Evolutionary conservation across 2,113 vertebrate species (phyloP).

Genomic region (Alosa alosa): DNA sequence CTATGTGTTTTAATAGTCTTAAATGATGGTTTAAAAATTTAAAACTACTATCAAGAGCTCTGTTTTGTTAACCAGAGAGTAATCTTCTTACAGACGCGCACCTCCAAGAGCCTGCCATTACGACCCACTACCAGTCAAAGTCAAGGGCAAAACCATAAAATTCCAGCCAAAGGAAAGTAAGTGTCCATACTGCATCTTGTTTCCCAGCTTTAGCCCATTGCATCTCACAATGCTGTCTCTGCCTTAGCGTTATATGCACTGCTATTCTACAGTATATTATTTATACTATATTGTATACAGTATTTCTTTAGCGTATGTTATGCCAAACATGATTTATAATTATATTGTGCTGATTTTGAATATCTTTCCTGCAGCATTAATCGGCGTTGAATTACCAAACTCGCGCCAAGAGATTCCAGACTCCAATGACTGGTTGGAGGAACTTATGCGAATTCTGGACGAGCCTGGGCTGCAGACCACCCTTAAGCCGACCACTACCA

Average conservation of each 20-base stretch:
- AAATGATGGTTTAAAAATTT: background rate
- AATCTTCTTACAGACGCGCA: slow-evolving; percentile 78
- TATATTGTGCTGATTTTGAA: background rate
- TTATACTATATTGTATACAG: background rate
- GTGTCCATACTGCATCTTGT: slow-evolving; percentile 54
- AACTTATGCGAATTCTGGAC: slow-evolving; percentile 50
- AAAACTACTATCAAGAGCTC: background rate
- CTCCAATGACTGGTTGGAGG: slow-evolving; percentile 60
- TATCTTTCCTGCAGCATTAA: slow-evolving; percentile 68
- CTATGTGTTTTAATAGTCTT: background rate
- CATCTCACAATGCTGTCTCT: too few relatives aligned
- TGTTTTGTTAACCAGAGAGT: background rate
- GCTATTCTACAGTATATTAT: background rate
- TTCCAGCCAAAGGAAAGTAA: slow-evolving; percentile 90
- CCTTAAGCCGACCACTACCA: slow-evolving; percentile 16
- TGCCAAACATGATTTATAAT: slow-evolving; percentile 5
- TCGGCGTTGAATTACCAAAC: slow-evolving; percentile 55
- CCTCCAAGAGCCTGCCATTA: slow-evolving; percentile 83
- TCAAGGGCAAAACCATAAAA: slow-evolving; percentile 74
- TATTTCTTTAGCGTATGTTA: background rate
- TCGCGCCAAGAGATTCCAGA: slow-evolving; percentile 43
- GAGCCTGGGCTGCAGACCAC: slow-evolving; percentile 26
- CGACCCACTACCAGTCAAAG: slow-evolving; percentile 77
- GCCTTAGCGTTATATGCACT: too few relatives aligned
- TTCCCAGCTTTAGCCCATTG: background rate